Evolutionary conservation across 2,888 invertebrate genomes (phyloP).

Genomic region (Pristionchus japonicus): DNA sequence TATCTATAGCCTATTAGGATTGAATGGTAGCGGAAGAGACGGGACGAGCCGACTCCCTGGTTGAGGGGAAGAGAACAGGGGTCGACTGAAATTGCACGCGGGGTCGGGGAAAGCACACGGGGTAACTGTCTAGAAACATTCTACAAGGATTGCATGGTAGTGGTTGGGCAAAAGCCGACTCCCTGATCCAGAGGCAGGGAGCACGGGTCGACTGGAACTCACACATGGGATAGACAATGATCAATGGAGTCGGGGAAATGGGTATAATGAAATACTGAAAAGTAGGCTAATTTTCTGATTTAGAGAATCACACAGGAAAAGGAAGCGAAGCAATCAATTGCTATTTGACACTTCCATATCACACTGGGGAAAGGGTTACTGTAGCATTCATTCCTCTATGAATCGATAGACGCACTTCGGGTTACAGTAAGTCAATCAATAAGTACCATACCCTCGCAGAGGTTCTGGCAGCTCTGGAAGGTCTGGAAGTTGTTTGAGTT

Average conservation of each 20-base stretch:
- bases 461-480: slow-evolving; percentile 71
- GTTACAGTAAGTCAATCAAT: not conserved
- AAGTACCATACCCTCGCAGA: slow-evolving; percentile 70
- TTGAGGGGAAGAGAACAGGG: slow-evolving; percentile 71
- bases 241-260: not conserved
- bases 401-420: no score
- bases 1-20: no score
- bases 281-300: no score
- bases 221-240: no score
- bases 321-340: not conserved
- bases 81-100: no score
- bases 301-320: not conserved
- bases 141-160: no score
- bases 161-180: no score
- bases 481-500: slow-evolving; percentile 75
- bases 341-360: not conserved
- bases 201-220: slow-evolving; percentile 72
- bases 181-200: slow-evolving; percentile 69
- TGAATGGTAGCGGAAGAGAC: no score
- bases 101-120: slow-evolving; percentile 51
- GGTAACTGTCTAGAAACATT: no score
- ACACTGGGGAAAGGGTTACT: not conserved
- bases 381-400: not conserved
- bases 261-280: not conserved
- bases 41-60: slow-evolving; percentile 71